These are phyloP conservation scores for Coenobita brevimanus DNA, from an alignment of 1,140 invertebrate species.

Conservation along the genomic window DNA sequence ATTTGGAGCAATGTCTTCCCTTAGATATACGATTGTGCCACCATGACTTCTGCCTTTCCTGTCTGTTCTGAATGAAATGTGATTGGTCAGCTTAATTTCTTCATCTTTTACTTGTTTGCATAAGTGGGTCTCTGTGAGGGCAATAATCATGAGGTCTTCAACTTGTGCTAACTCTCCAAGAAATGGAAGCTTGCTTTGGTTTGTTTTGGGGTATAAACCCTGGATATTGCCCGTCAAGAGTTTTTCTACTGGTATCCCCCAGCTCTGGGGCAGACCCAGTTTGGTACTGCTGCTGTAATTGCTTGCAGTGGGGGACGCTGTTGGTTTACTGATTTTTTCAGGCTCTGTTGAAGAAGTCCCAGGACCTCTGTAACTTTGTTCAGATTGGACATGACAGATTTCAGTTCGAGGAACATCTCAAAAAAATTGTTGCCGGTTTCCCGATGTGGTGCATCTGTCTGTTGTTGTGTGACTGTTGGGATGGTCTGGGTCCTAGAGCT, in stretches of 20 bases:
- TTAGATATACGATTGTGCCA: conserved; percentile 9
- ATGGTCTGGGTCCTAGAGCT: background rate
- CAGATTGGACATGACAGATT: background rate
- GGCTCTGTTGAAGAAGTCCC: background rate
- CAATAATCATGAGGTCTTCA: conserved; percentile 19
- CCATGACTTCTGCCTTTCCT: conserved; percentile 15
- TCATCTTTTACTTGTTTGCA: conserved; percentile 1
- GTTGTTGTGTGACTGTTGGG: background rate
- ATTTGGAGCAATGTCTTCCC: conserved; percentile 3
- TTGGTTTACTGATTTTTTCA: background rate
- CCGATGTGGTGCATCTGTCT: background rate
- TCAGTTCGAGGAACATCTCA: background rate
- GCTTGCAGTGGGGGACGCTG: background rate
- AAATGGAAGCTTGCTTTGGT: conserved; percentile 19
- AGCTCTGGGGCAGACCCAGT: background rate
- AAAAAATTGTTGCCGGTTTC: background rate
- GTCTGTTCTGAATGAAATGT: background rate
- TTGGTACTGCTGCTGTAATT: background rate
- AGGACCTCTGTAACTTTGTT: conserved; percentile 3
- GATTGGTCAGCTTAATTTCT: background rate
- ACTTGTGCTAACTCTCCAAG: conserved; percentile 2
- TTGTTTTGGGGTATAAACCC: background rate
- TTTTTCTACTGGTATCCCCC: background rate
- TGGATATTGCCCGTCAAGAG: background rate
- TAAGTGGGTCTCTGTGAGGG: conserved; percentile 22